A percentile compares a stretch with the other conserved stretches of the same genome.
Evolutionary conservation across 2,113 vertebrate species (phyloP).

Genomic region (Nothocercus julius): DNA sequence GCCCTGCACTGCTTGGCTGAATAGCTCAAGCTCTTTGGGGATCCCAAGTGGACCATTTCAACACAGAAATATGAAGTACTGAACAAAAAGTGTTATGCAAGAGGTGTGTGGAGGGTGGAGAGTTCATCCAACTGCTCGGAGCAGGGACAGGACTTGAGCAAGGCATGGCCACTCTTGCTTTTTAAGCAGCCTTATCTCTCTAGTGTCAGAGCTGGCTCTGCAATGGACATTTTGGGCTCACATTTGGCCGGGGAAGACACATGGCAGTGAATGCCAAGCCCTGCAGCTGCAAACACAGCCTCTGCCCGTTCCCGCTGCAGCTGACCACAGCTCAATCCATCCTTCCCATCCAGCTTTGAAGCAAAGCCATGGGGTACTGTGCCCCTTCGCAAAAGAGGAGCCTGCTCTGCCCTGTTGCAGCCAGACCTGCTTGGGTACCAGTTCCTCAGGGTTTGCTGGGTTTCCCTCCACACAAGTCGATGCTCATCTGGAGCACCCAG

Average conservation of each 20-base stretch:
- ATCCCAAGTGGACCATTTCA: not conserved
- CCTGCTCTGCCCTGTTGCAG: not conserved
- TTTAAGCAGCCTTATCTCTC: not conserved
- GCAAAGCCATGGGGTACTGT: not conserved
- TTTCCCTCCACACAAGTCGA: not conserved
- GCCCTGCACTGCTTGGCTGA: no score
- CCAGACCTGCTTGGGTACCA: not conserved
- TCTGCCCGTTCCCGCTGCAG: not conserved
- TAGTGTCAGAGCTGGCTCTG: not conserved
- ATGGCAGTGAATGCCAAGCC: not conserved
- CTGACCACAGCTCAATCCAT: rapidly evolving
- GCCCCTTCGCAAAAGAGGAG: no score
- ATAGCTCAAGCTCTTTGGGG: not conserved
- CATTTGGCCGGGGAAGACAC: not conserved
- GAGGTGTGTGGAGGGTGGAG: not conserved
- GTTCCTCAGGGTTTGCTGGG: not conserved
- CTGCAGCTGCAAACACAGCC: not conserved
- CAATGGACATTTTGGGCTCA: no score
- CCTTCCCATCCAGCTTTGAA: not conserved
- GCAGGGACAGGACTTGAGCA: not conserved
- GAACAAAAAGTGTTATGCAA: not conserved
- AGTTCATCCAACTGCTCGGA: no score
- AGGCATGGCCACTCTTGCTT: no score
- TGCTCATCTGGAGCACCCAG: not conserved
- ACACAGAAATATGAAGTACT: not conserved